Evolutionary conservation across 2,113 vertebrate genomes (phyloP), one percentile per base, ranked within the genome.

Genomic region (human): DNA sequence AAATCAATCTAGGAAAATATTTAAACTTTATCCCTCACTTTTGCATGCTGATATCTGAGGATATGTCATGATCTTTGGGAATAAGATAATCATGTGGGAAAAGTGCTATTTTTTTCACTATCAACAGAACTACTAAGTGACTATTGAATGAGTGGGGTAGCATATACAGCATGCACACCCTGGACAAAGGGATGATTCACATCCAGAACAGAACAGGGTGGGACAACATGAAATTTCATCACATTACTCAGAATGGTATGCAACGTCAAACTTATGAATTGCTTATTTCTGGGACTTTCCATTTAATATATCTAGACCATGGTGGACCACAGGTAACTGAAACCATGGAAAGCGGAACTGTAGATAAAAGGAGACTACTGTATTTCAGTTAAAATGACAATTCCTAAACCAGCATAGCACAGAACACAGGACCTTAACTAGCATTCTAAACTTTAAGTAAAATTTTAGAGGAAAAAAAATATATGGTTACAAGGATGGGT

Each of bases 381-480:
- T 30, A 76, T 76, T 80, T 94, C 45, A 78, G 35, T 70, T 48
- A 93, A 94, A 96, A 66, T 57, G 72, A 76, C 45, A 93, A 91
- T 85, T 50, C 83, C 2, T 93, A 81, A 96, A 52, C 23, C 55
- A 78, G 93, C 14, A 43, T 8, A 52, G 43, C 81, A 81, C 2
- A 70, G 32, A 89, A 66, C 27, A 55, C 8, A 66, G 13, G 7
- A 72, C 5, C 22, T 27, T 87, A 75, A 64, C 27, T 10, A 57
- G 25, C 23, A 92, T 93, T 57, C 59, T 87, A 73, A 88, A 52
- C 3, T 83, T 93, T 6, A 86, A 45, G 23, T 68, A 95, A 86
- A 91, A 92, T 94, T 73, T 92, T 40, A 92, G 68, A 22, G n/a
- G 72, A 5, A 32, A 55, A 55, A 82, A 81, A 78, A 35, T 38